phyloP scores from a whole-genome alignment of 2,797 vertebrate genomes.

The Danio aesculapii region DNA sequence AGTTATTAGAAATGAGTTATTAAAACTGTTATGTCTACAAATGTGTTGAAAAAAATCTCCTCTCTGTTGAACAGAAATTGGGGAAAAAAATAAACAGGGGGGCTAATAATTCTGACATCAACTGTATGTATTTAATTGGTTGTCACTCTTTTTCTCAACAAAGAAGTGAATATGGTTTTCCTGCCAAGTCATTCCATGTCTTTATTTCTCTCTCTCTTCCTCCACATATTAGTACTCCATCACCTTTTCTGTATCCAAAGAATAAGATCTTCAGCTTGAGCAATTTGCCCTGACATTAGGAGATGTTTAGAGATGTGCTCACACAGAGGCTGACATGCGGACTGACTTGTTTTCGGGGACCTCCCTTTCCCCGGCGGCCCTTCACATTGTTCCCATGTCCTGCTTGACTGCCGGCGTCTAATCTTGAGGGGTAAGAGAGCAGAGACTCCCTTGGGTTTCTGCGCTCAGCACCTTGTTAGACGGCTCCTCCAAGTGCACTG shows the following conservation, averaged over 20 bases:
- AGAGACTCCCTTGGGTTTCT: conserved; percentile 81
- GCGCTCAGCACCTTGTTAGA: conserved; percentile 87
- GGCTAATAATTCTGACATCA: no score
- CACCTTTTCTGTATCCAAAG: conserved; percentile 67
- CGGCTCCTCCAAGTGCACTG: conserved; percentile 63
- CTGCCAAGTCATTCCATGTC: background rate
- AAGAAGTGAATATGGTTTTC: background rate
- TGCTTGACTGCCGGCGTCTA: conserved; percentile 80
- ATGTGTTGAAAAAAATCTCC: no score
- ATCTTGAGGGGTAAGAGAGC: conserved; percentile 83
- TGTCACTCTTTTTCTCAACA: no score
- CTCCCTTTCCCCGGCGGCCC: conserved; percentile 69
- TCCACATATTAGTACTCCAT: conserved; percentile 60
- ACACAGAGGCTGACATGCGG: conserved; percentile 73
- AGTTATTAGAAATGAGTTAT: no score
- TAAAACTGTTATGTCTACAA: no score
- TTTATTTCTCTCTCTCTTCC: conserved; percentile 47
- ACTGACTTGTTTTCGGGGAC: conserved; percentile 74
- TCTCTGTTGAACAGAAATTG: no score
- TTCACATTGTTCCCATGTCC: conserved; percentile 70
- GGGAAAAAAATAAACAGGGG: no score
- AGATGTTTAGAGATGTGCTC: conserved; percentile 81
- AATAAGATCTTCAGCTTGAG: conserved; percentile 84
- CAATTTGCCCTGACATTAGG: conserved; percentile 91
- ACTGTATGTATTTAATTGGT: no score